Percentiles rank a stretch among this genome's conserved stretches.
Evolutionary conservation across 2,113 vertebrate species (phyloP).

Genomic region (Tyto alba): DNA sequence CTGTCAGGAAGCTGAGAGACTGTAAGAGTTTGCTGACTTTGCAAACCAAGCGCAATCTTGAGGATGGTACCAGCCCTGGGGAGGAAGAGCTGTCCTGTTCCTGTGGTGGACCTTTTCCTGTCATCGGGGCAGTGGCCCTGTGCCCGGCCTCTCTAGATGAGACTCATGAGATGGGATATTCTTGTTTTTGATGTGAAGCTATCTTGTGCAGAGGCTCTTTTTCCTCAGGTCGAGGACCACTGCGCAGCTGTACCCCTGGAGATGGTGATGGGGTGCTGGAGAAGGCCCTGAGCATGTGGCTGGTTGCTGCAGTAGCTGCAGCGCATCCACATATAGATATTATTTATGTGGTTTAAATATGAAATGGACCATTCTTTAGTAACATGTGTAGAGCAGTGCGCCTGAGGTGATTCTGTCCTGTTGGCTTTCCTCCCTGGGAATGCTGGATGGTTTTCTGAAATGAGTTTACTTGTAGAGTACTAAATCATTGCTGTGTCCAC

Average conservation of each 20-base stretch:
- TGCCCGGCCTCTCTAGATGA: background rate
- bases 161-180: background rate
- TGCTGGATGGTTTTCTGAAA: background rate
- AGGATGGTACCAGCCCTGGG: background rate
- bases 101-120: background rate
- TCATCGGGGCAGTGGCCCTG: background rate
- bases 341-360: background rate
- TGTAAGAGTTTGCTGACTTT: background rate
- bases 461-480: background rate
- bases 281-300: background rate
- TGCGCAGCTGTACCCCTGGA: background rate
- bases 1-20: slow-evolving; percentile 4
- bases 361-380: background rate
- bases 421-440: background rate
- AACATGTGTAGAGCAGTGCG: background rate
- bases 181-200: background rate
- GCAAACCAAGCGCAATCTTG: background rate
- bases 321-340: accelerated
- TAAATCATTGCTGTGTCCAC: background rate
- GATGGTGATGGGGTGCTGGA: background rate
- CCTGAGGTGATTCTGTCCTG: background rate
- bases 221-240: background rate
- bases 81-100: background rate
- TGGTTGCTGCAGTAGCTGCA: background rate
- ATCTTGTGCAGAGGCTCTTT: background rate